Evolutionary conservation across 2,888 invertebrate genomes (phyloP).

Genomic region (Octonoba sinensis): DNA sequence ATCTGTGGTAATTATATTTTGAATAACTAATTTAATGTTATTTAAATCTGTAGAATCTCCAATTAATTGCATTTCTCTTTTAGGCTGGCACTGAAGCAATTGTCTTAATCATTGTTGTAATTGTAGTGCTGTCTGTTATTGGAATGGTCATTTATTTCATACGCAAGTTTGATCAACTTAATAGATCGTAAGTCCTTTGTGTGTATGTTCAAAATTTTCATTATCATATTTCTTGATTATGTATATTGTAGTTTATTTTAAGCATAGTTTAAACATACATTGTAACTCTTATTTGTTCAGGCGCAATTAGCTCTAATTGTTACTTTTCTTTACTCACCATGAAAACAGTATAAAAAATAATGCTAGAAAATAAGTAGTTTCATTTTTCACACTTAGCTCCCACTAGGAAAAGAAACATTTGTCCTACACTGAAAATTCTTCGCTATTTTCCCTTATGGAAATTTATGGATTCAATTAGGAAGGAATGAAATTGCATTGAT

Average conservation of each 20-base stretch:
- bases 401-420: too few relatives aligned
- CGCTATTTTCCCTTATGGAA: too few relatives aligned
- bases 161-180: slow-evolving; percentile 54
- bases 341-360: background rate
- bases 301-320: too few relatives aligned
- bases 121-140: slow-evolving; percentile 53
- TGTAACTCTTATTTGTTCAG: too few relatives aligned
- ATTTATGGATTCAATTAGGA: too few relatives aligned
- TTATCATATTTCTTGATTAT: background rate
- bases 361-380: too few relatives aligned
- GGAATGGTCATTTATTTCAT: slow-evolving; percentile 59
- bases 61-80: background rate
- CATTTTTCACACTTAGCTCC: too few relatives aligned
- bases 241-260: background rate
- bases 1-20: slow-evolving; percentile 27
- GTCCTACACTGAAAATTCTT: too few relatives aligned
- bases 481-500: too few relatives aligned
- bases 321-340: background rate
- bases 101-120: slow-evolving; percentile 52
- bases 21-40: too few relatives aligned
- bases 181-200: slow-evolving; percentile 35
- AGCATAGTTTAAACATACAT: background rate
- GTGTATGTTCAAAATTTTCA: too few relatives aligned
- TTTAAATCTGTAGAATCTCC: too few relatives aligned
- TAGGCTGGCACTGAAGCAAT: slow-evolving; percentile 53